A percentile compares a stretch with the other conserved stretches of the same genome.
Conservation (phyloP, 2,797 vertebrate species). For the Masticophis lateralis region DNA sequence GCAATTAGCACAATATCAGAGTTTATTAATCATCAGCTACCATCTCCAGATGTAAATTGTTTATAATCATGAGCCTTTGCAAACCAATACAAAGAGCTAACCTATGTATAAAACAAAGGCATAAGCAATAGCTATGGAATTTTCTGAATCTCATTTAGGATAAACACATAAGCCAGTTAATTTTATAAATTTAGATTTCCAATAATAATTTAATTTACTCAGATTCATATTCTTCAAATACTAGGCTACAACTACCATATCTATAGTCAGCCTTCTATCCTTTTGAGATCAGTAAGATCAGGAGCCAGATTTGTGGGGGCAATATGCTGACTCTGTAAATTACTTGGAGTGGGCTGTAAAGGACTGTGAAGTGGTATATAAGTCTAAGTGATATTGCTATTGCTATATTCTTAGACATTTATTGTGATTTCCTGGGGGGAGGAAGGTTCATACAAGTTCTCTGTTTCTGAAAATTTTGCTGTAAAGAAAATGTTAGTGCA, state of each 20-base stretch:
- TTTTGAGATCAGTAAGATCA: too few relatives aligned
- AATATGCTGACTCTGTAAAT: too few relatives aligned
- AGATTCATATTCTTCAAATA: background rate
- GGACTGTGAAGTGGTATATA: too few relatives aligned
- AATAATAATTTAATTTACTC: background rate
- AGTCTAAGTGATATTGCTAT: too few relatives aligned
- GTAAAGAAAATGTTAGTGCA: background rate
- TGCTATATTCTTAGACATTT: background rate
- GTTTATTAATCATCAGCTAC: background rate
- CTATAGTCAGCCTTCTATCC: too few relatives aligned
- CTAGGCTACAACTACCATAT: background rate
- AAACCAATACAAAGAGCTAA: background rate
- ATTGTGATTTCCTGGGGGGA: background rate
- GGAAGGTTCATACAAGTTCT: background rate
- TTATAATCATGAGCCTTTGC: background rate
- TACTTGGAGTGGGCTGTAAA: too few relatives aligned
- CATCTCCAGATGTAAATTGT: background rate
- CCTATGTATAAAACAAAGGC: background rate
- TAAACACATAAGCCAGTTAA: background rate
- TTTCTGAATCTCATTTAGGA: background rate
- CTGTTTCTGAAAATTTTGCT: background rate
- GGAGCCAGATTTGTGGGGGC: too few relatives aligned
- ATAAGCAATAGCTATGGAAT: background rate
- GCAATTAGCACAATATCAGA: conserved; percentile 14
- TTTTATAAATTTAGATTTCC: background rate